Evolutionary conservation across 2,797 vertebrate genomes (phyloP).

Genomic region (Tiaroga cobitis): DNA sequence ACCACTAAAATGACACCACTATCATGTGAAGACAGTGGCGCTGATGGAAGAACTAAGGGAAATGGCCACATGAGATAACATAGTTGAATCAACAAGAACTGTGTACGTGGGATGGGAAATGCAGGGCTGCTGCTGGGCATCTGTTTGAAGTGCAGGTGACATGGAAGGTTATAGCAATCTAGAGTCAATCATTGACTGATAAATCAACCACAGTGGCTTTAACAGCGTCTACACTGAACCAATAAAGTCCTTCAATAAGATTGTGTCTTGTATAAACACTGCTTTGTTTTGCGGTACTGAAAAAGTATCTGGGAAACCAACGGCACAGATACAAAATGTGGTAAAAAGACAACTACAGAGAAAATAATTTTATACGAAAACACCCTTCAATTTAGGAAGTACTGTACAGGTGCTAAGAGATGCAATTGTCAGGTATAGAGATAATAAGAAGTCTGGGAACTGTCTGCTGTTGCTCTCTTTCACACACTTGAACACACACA

Average conservation of each 20-base stretch:
- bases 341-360: background rate
- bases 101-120: conserved; percentile 19
- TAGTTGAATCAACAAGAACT: conserved; percentile 13
- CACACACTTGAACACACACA: conserved; percentile 34
- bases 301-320: background rate
- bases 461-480: conserved; percentile 6
- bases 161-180: conserved; percentile 56
- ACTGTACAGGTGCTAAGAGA: conserved; percentile 12
- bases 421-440: conserved; percentile 47
- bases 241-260: conserved; percentile 26
- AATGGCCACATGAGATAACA: conserved; percentile 27
- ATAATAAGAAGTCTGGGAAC: conserved; percentile 50
- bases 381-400: conserved; percentile 26
- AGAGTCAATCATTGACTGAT: conserved; percentile 59
- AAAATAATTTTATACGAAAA: conserved; percentile 10
- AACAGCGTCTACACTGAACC: conserved; percentile 31
- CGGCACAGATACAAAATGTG: background rate
- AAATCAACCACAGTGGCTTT: conserved; percentile 58
- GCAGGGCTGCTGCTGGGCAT: background rate
- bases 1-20: background rate
- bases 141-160: conserved; percentile 33
- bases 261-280: background rate
- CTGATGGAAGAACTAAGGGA: conserved; percentile 1
- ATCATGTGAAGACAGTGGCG: background rate
- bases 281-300: background rate